Evolutionary conservation across 2,888 invertebrate species (phyloP).

Genomic region (Drosophila kambysellisi): DNA sequence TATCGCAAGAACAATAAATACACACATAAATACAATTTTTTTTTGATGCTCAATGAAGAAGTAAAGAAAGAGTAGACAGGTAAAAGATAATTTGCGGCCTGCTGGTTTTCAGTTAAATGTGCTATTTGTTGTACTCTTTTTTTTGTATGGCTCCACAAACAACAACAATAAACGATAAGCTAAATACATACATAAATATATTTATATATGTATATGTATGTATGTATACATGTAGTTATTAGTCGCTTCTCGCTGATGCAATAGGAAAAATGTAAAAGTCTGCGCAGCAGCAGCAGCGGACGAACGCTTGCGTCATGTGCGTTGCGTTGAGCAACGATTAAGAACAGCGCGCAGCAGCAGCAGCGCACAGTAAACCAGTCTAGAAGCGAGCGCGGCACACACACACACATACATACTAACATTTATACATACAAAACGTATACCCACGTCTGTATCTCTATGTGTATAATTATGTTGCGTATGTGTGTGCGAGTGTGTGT

Average conservation of each 20-base stretch:
- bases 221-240: not conserved
- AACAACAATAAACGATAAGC: constrained; percentile 37
- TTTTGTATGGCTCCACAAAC: constrained; percentile 55
- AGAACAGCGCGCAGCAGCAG: constrained; percentile 47
- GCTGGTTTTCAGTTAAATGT: constrained; percentile 42
- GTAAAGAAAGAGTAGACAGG: constrained; percentile 28
- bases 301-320: constrained; percentile 77
- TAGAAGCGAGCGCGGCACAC: constrained; percentile 67
- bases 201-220: not conserved
- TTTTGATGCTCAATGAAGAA: constrained; percentile 4
- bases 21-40: not conserved
- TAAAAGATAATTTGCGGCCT: constrained; percentile 37
- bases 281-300: constrained; percentile 45
- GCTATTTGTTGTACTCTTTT: constrained; percentile 38
- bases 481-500: constrained; percentile 29
- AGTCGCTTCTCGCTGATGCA: constrained; percentile 63
- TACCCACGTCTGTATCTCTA: constrained; percentile 31
- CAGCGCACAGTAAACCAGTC: constrained; percentile 69
- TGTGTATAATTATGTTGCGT: constrained; percentile 53
- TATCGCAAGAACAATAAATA: constrained; percentile 11
- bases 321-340: constrained; percentile 65
- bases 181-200: not conserved
- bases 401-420: constrained; percentile 24
- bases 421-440: constrained; percentile 16
- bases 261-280: constrained; percentile 76